These are phyloP conservation scores for Drosophila subsilvestris DNA, from an alignment of 2,888 invertebrate species.

Conservation along the genomic window DNA sequence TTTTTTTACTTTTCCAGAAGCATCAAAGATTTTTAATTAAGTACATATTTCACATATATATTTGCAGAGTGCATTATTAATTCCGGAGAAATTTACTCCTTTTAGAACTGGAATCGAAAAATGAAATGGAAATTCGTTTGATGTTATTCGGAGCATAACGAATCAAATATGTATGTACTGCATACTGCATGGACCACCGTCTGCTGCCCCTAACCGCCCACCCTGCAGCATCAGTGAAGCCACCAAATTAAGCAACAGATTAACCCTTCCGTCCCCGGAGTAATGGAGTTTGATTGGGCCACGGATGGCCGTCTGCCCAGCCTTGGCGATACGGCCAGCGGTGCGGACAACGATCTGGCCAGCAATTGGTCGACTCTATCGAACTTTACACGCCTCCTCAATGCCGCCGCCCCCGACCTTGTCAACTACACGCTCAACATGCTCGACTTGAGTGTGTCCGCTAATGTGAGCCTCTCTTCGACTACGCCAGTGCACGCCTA, in stretches of 20 bases:
- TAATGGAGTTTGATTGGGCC: conserved; percentile 21
- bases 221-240: not conserved
- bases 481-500: conserved; percentile 37
- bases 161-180: not conserved
- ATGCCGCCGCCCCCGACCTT: conserved; percentile 54
- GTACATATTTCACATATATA: too few species aligned
- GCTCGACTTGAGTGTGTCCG: conserved; percentile 55
- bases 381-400: conserved; percentile 60
- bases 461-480: conserved; percentile 12
- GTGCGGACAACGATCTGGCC: conserved; percentile 31
- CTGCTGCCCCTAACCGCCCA: not conserved
- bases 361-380: conserved; percentile 54
- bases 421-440: conserved; percentile 68
- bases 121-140: too few species aligned
- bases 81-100: too few species aligned
- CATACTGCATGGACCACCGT: too few species aligned
- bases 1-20: too few species aligned
- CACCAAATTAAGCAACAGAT: not conserved
- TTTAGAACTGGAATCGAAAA: too few species aligned
- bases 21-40: too few species aligned
- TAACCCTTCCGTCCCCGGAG: not conserved
- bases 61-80: too few species aligned
- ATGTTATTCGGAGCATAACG: not conserved
- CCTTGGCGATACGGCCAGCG: not conserved
- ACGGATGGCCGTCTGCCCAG: conserved; percentile 27